Evolutionary conservation across 2,888 invertebrate genomes (phyloP).

Genomic region (Lasioglossum marginatum): DNA sequence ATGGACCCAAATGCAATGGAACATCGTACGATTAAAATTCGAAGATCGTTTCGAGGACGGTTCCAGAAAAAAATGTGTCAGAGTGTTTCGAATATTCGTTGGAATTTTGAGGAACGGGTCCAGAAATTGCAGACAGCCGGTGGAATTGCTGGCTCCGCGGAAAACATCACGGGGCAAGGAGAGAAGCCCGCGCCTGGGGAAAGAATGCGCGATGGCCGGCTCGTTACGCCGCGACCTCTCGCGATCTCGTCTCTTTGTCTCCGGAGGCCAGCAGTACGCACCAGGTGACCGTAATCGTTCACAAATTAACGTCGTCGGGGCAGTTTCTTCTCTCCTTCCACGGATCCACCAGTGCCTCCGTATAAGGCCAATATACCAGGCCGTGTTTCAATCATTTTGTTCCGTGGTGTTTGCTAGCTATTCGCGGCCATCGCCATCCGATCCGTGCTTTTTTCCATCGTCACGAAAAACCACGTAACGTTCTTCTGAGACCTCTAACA

Average conservation of each 20-base stretch:
- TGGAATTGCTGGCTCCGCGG: slow-evolving; percentile 53
- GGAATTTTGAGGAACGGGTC: background rate
- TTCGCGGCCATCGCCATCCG: slow-evolving; percentile 39
- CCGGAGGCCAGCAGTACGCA: slow-evolving; percentile 64
- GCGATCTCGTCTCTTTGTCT: slow-evolving; percentile 73
- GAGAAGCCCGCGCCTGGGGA: slow-evolving; percentile 67
- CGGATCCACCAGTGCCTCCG: slow-evolving; percentile 76
- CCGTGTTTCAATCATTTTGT: slow-evolving; percentile 79
- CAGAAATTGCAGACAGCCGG: slow-evolving; percentile 32
- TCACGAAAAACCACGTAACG: slow-evolving; percentile 6
- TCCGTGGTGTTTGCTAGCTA: slow-evolving; percentile 38
- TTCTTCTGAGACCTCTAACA: background rate
- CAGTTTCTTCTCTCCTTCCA: slow-evolving; percentile 78
- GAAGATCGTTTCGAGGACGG: background rate
- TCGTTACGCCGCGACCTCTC: slow-evolving; percentile 63
- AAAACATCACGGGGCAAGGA: slow-evolving; percentile 53
- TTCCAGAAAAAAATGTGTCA: background rate
- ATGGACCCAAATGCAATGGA: background rate
- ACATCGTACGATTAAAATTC: background rate
- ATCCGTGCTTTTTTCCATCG: slow-evolving; percentile 12
- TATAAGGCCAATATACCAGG: slow-evolving; percentile 78
- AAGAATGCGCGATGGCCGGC: slow-evolving; percentile 79
- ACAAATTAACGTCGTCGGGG: slow-evolving; percentile 82
- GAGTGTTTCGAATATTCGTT: background rate
- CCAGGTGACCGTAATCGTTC: slow-evolving; percentile 84